phyloP scores from a whole-genome alignment of 2,113 vertebrate species.

The Sinocyclocheilus maitianheensis region DNA sequence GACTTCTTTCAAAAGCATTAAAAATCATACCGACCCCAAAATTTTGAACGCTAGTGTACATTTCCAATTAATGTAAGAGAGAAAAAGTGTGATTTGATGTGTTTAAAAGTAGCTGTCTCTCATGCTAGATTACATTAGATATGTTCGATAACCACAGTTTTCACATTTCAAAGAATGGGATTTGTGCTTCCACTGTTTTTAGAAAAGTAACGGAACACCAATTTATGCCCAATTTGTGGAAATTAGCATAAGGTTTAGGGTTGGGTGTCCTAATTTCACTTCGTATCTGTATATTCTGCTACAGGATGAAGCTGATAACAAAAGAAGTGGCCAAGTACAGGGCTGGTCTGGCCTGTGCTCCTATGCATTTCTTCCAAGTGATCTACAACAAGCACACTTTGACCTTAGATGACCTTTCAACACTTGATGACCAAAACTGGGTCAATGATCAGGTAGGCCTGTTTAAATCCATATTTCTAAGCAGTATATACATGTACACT shows the following conservation, averaged over 20 bases:
- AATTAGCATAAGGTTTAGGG: background rate
- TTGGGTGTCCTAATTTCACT: background rate
- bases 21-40: too few relatives aligned
- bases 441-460: constrained; percentile 79
- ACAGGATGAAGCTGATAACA: constrained; percentile 84
- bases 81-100: background rate
- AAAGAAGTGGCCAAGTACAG: constrained; percentile 88
- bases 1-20: too few relatives aligned
- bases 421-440: constrained; percentile 96
- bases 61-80: too few relatives aligned
- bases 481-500: background rate
- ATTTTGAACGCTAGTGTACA: too few relatives aligned
- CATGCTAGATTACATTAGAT: background rate
- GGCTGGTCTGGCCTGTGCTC: constrained; percentile 84
- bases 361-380: constrained; percentile 87
- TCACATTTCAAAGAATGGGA: background rate
- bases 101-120: background rate
- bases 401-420: constrained; percentile 91
- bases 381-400: constrained; percentile 95
- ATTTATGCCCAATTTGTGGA: background rate
- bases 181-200: background rate
- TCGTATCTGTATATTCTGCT: background rate
- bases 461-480: background rate
- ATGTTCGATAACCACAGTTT: background rate
- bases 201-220: background rate